A percentile compares a stretch with the other conserved stretches of the same genome.
Conservation (phyloP, 2,113 vertebrate species). For the Oriolus oriolus region DNA sequence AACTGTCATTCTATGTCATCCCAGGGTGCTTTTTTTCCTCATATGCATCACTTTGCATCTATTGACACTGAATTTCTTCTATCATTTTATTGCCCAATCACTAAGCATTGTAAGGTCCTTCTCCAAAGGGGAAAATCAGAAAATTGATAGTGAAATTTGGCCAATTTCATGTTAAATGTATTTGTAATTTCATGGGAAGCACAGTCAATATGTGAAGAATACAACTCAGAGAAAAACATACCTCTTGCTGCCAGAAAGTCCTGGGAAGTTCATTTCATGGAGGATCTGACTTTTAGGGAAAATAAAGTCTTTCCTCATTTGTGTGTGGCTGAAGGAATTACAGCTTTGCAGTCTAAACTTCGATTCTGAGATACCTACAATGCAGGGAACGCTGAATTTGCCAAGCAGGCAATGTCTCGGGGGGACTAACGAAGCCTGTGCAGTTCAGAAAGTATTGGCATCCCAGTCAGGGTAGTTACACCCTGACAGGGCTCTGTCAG, state of each 20-base stretch:
- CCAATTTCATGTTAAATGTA: conserved; percentile 18
- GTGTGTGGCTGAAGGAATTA: not conserved
- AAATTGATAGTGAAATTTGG: not conserved
- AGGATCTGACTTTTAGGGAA: not conserved
- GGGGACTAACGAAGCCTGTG: not conserved
- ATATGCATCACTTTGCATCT: conserved; percentile 9
- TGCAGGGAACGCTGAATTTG: not conserved
- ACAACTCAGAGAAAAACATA: not conserved
- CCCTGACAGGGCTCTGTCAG: not conserved
- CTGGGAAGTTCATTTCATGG: not conserved
- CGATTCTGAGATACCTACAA: not conserved
- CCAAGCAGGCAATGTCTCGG: not conserved
- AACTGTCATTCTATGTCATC: not conserved
- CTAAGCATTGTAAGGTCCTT: conserved; percentile 16
- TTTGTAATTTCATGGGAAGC: conserved; percentile 7
- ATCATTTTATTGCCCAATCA: conserved; percentile 14
- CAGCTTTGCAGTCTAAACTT: not conserved
- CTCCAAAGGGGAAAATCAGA: conserved; percentile 20
- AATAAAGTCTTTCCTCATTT: not conserved
- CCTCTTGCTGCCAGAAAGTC: not conserved
- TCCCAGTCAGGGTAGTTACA: not conserved
- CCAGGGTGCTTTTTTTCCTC: not conserved
- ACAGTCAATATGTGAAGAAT: conserved; percentile 1
- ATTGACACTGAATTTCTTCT: conserved; percentile 21
- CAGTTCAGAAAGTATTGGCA: not conserved